phyloP scores from a whole-genome alignment of 2,113 vertebrate genomes.

The Notarius lentiginosus region DNA sequence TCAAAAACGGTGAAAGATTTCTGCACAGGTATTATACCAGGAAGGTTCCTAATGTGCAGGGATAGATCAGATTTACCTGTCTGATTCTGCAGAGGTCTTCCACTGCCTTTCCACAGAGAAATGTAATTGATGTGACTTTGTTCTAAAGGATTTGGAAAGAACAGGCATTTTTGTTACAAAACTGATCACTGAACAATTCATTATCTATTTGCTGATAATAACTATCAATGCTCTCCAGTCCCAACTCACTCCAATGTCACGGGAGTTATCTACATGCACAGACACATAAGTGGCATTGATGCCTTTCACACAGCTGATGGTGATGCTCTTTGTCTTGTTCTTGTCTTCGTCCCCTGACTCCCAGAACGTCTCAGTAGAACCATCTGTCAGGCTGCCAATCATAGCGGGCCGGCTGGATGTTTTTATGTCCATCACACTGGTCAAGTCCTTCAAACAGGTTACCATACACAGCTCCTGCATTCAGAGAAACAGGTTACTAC shows the following conservation, averaged over 20 bases:
- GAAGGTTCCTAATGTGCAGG: not conserved
- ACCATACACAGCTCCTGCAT: conserved; percentile 90
- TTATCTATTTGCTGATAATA: not conserved
- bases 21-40: not conserved
- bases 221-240: not conserved
- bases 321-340: conserved; percentile 98
- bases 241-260: conserved; percentile 91
- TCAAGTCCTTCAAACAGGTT: conserved; percentile 93
- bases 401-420: conserved; percentile 97
- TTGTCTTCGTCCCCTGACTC: conserved; percentile 99
- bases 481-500: not conserved
- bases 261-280: conserved; percentile 97
- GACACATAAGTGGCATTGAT: conserved; percentile 90
- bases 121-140: conserved; percentile 97
- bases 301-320: conserved; percentile 95
- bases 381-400: conserved; percentile 97
- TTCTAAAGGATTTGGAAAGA: conserved; percentile 76
- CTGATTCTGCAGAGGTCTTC: conserved; percentile 98
- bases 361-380: conserved; percentile 98
- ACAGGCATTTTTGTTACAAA: not conserved
- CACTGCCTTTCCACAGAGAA: conserved; percentile 91
- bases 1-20: not conserved
- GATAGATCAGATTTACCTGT: conserved; percentile 76
- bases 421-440: conserved; percentile 95
- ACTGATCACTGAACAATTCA: not conserved